Base-by-base conservation (phyloP, 2,888 invertebrate species). In the Ariolimax columbianus region DNA sequence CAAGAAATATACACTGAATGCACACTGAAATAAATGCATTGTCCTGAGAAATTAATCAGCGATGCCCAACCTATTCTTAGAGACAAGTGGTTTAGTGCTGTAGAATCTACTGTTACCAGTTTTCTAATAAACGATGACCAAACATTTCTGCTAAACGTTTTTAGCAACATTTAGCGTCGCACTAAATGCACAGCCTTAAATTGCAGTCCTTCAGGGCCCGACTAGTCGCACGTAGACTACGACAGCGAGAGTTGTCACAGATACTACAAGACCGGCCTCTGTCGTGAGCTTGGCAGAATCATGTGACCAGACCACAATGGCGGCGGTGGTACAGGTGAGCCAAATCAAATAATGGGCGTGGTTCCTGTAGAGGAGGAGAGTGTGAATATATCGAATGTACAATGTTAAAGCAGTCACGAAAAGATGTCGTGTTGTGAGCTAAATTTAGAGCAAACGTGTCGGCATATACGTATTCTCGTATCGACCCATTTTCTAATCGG, bases 301-400 rank as follows among this genome's bases (percentile, higher is more conserved):
- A 90, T 90, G 91, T 91, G 90, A 90, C 89, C 86, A 87, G 84
- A 88, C 87, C 88, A 89, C 90, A 90, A 90, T 90, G 89, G 89
- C 89, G 90, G 80, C 81, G n/a, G 66, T 55, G 36, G 26, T n/a
- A 77, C 86, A 83, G 81, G 81, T 84, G 83, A 68, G 59, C 66
- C 6, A 14, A 36, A 51, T 43, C 81, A 81, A 51, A 81, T 38
- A 63, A 59, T 77, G 66, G 82, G 82, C 66, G 82, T 82, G 82
- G 63, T 30, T 3, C 63, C 19, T 38, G 9, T 26, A 14, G 33
- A 43, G 30, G 47, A 33, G 33, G 30, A 11, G 72, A 33, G 40
- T 40, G 40, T 72, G 72, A 38, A 38, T 14, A 66, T 63, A 30
- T 63, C n/a, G 63, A 63, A 26, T 72, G 40, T 17, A 73, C n/a